These are phyloP conservation scores for Carettochelys insculpta DNA, from an alignment of 2,113 vertebrate genomes.

Conservation along the genomic window DNA sequence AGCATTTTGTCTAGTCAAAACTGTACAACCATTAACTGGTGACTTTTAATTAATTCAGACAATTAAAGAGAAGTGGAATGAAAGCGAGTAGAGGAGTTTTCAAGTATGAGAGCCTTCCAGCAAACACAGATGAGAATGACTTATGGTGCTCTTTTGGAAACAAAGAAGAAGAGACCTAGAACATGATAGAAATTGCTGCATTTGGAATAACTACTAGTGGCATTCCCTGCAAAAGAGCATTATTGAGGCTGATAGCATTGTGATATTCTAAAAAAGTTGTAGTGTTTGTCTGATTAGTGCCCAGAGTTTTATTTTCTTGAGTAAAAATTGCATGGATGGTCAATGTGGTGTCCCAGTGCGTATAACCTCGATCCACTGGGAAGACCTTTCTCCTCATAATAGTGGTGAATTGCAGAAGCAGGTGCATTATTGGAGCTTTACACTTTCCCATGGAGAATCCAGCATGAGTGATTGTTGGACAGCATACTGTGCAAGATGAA, in stretches of 20 bases:
- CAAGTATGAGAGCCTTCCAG: slow-evolving; percentile 42
- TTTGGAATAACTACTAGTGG: slow-evolving; percentile 53
- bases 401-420: background rate
- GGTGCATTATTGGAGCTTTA: background rate
- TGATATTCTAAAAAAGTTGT: background rate
- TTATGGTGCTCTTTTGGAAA: slow-evolving; percentile 33
- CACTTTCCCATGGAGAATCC: background rate
- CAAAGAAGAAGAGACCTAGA: background rate
- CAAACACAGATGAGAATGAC: slow-evolving; percentile 9
- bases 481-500: background rate
- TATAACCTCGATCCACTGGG: background rate
- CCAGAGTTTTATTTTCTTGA: background rate
- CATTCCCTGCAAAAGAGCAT: slow-evolving; percentile 38
- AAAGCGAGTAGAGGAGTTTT: slow-evolving; percentile 52
- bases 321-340: background rate
- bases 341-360: background rate
- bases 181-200: slow-evolving; percentile 32
- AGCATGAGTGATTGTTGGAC: background rate
- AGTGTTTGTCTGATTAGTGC: slow-evolving; percentile 7
- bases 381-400: background rate
- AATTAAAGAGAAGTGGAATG: slow-evolving; percentile 44
- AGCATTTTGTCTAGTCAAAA: background rate
- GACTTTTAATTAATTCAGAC: slow-evolving; percentile 51
- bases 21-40: slow-evolving; percentile 27
- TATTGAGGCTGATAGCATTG: background rate